Evolutionary conservation across 2,113 vertebrate species (phyloP).

Genomic region (Jacana jacana): DNA sequence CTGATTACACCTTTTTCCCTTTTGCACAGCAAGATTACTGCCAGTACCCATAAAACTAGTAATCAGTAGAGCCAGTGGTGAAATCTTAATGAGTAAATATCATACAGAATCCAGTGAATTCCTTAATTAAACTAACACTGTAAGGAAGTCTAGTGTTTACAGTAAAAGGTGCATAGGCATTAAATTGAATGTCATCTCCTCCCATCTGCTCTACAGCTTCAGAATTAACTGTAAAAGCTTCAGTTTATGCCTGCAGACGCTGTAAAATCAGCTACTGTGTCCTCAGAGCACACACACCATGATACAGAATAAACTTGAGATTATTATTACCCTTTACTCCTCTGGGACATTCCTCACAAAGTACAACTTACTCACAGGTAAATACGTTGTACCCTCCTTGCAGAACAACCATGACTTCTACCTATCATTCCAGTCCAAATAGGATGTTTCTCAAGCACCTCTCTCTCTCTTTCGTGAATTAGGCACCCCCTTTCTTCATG

Average conservation of each 20-base stretch:
- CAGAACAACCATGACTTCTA: background rate
- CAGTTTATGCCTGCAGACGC: constrained; percentile 15
- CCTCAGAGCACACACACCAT: background rate
- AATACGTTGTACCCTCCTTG: background rate
- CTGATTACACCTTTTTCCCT: background rate
- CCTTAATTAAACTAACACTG: constrained; percentile 22
- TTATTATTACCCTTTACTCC: background rate
- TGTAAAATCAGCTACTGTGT: background rate
- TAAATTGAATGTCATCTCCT: constrained; percentile 11
- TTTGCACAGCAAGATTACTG: background rate
- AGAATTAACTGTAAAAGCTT: constrained; percentile 16
- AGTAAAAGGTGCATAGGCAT: constrained; percentile 25
- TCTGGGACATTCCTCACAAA: background rate
- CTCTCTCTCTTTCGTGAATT: background rate
- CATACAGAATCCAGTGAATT: background rate
- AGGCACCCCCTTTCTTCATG: background rate
- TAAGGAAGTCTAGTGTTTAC: constrained; percentile 14
- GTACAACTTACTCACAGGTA: background rate
- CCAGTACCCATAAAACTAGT: background rate
- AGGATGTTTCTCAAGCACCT: background rate
- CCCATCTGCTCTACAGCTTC: constrained; percentile 32
- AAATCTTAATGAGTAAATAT: background rate
- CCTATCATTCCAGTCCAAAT: background rate
- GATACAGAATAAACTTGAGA: background rate
- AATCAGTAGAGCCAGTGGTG: background rate